Base-by-base conservation (phyloP, 2,888 invertebrate genomes). In the Odontothrips loti region DNA sequence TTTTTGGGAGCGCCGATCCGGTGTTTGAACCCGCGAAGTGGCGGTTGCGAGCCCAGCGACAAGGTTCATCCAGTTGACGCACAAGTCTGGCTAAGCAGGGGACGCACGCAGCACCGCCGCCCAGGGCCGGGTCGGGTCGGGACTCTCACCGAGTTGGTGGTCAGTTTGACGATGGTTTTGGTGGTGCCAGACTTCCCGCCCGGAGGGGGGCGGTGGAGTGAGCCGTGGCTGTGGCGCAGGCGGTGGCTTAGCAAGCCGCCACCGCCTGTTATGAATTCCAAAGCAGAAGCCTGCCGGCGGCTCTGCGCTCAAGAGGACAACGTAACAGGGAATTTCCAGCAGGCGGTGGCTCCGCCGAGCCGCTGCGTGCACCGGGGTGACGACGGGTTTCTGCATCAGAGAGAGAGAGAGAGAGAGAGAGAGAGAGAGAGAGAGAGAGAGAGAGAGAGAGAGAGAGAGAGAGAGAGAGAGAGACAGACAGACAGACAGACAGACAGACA, bases 391-490 rank as follows among this genome's bases (percentile, higher is more conserved):
- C 34, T 43, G 34, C 34, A 43, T 43, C 34, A 43, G 34, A 43
- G 34, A 43, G 34, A 43, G 34, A 11, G 9, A 63, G 63, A 63
- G 63, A 63, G 63, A 63, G 58, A 63, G 58, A 63, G 58, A 63
- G 58, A 63, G 58, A 63, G 58, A 63, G 58, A 63, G 58, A 63
- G 58, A 63, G 58, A 63, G 58, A 63, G 58, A 20, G 63, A 63
- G 15, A 63, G 58, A 63, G 58, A 63, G 58, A 63, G 58, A 63
- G 58, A 63, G 58, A 63, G 58, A 63, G 58, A 63, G 58, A 63
- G 58, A 63, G 58, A 63, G 58, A 63, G 58, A 63, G 58, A 63
- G 58, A 63, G 58, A 63, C 15, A 63, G 58, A 63, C 15, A 63
- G 48, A 48, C 10, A 48, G 48, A 48, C 10, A 48, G 3, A 4